Evolutionary conservation across 1,140 invertebrate species (phyloP).

Genomic region (Drosophila mauritiana): DNA sequence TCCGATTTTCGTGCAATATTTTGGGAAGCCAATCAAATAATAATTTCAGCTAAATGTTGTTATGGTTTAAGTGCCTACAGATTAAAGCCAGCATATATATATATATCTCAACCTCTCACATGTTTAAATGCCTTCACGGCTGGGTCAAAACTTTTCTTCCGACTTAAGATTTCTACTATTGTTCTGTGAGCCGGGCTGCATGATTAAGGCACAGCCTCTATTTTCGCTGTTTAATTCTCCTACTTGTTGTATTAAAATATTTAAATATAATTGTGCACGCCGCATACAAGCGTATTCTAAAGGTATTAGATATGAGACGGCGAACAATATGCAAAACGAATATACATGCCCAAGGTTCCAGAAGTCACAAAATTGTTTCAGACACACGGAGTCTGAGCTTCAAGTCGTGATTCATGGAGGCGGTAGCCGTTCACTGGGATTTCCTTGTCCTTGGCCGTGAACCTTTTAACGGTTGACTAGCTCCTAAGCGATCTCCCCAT

Average conservation of each 20-base stretch:
- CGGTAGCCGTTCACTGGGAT: conserved; percentile 72
- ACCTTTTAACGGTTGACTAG: conserved; percentile 79
- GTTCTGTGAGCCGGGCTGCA: conserved; percentile 39
- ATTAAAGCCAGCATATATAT: not conserved
- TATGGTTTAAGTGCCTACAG: conserved; percentile 1
- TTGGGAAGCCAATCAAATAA: conserved; percentile 38
- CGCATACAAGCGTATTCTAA: conserved; percentile 58
- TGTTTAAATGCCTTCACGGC: conserved; percentile 11
- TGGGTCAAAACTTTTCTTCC: conserved; percentile 59
- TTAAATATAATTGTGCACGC: conserved; percentile 70
- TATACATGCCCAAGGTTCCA: conserved; percentile 64
- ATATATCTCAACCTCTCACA: conserved; percentile 17
- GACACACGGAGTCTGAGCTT: conserved; percentile 10
- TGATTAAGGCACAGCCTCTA: conserved; percentile 47
- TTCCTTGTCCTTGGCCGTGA: conserved; percentile 82
- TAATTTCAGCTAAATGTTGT: conserved; percentile 33
- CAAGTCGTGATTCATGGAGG: conserved; percentile 66
- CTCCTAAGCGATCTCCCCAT: conserved; percentile 31
- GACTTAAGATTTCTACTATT: conserved; percentile 59
- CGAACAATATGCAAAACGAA: conserved; percentile 49
- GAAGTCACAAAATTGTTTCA: conserved; percentile 71
- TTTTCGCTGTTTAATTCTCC: conserved; percentile 33
- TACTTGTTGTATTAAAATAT: conserved; percentile 60
- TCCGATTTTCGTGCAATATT: conserved; percentile 50
- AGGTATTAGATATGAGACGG: conserved; percentile 60